phyloP scores from a whole-genome alignment of 1,140 invertebrate species.

The Pseudomyrmex flavicornis region DNA sequence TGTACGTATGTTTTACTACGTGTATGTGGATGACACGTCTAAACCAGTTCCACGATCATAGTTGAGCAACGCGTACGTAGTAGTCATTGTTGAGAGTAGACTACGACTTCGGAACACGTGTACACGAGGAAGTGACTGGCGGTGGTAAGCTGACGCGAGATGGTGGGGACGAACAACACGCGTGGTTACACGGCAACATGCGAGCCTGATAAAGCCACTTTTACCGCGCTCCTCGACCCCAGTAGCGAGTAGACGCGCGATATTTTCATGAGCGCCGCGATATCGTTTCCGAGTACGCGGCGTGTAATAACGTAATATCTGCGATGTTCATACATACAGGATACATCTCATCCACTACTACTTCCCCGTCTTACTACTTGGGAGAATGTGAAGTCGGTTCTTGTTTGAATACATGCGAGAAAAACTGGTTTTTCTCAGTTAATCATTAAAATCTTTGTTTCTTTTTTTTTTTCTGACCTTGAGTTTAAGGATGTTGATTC shows the following conservation, averaged over 20 bases:
- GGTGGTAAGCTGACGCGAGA: neutral
- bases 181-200: constrained; percentile 54
- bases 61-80: neutral
- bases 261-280: neutral
- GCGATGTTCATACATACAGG: neutral
- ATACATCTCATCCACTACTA: neutral
- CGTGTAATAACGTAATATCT: neutral
- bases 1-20: neutral
- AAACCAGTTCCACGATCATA: neutral
- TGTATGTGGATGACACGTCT: neutral
- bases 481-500: neutral
- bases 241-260: neutral
- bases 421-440: neutral
- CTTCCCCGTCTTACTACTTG: neutral
- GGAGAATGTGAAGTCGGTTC: neutral
- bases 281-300: neutral
- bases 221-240: constrained; percentile 53
- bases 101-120: constrained; percentile 64
- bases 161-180: constrained; percentile 61
- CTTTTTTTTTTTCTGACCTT: no score
- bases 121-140: constrained; percentile 43
- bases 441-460: no score
- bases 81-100: constrained; percentile 53
- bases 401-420: neutral
- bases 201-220: constrained; percentile 55